Evolutionary conservation across 2,113 vertebrate genomes (phyloP), one percentile per base, ranked within the genome.

Genomic region (Crotophaga sulcirostris): DNA sequence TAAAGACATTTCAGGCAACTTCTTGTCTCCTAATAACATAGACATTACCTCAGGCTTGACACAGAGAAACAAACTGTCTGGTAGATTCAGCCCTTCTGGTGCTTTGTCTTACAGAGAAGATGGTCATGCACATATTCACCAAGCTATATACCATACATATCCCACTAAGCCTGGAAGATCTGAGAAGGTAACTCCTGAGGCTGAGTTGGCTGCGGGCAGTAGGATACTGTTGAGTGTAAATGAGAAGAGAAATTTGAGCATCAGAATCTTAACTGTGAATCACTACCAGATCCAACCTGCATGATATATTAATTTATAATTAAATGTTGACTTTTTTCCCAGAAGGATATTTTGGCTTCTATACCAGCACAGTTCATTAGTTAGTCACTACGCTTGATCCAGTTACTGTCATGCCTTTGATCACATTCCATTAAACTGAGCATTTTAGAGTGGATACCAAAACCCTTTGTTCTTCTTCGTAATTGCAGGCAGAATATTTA

Each of bases 231-330:
- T 52, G 90, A 86, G 79, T 67, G 42, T 58, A 85, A 94, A 90
- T 40, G 87, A 95, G 54, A 62, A 63, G 64, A 74, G 60, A 80
- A 93, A 95, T 93, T 20, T 23, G 34, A 94, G 47, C 7, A 10
- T 52, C 47, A 77, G 76, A 67, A 77, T 40, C 82, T 94, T 88
- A 90, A 64, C 62, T 84, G 68, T 8, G 10, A 86, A 84, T 87
- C 85, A 70, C 42, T 38, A 31, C 52, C 25, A 47, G 29, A 67
- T 90, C 63, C 72, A 80, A 45, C 17, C 13, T 6, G 23, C 59
- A 36, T 59, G 52, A 88, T 74, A 40, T 59, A 88, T 93, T 90
- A 93, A 93, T 90, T 95, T 70, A 74, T 81, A 94, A 93, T 80
- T 94, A 94, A 94, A 75, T 74, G 82, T 84, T 94, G 72, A 70